A percentile compares a stretch with the other conserved stretches of the same genome.
These are phyloP conservation scores for Phoenicopterus ruber DNA, from an alignment of 2,113 vertebrate species.

Conservation along the genomic window DNA sequence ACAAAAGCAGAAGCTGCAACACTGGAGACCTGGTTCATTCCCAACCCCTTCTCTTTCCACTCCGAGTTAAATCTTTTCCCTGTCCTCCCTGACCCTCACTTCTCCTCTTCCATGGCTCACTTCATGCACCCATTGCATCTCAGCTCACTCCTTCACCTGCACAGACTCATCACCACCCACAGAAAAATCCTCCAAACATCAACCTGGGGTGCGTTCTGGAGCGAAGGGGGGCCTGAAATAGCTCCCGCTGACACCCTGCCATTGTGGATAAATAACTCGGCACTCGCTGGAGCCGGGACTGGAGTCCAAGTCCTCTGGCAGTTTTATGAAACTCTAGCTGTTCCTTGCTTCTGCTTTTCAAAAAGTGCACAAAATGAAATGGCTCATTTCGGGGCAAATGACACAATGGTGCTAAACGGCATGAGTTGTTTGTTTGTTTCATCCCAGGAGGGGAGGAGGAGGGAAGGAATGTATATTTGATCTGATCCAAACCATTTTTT, in stretches of 20 bases:
- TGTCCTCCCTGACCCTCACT: not conserved
- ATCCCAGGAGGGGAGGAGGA: constrained; percentile 36
- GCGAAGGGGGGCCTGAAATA: not conserved
- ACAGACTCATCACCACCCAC: not conserved
- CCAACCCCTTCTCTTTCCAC: not conserved
- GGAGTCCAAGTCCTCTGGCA: constrained; percentile 46
- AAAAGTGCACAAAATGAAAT: constrained; percentile 22
- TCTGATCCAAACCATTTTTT: constrained; percentile 15
- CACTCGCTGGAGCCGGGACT: not conserved
- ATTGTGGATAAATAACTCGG: not conserved
- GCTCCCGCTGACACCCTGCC: not conserved
- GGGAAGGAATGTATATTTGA: constrained; percentile 40
- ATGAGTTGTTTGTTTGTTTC: constrained; percentile 52
- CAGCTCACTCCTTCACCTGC: not conserved
- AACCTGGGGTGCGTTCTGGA: not conserved
- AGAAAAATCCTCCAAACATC: not conserved
- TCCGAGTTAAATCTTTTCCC: not conserved
- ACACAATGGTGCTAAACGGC: constrained; percentile 52
- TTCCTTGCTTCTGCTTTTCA: constrained; percentile 18
- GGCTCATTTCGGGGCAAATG: constrained; percentile 19
- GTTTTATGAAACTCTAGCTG: constrained; percentile 36
- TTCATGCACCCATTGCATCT: not conserved
- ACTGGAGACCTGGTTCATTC: not conserved
- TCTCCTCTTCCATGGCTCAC: not conserved
- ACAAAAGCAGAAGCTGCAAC: not conserved